A percentile compares a stretch with the other conserved stretches of the same genome.
Evolutionary conservation across 1,140 invertebrate species (phyloP).

Genomic region (Gonatopus flavifemur): DNA sequence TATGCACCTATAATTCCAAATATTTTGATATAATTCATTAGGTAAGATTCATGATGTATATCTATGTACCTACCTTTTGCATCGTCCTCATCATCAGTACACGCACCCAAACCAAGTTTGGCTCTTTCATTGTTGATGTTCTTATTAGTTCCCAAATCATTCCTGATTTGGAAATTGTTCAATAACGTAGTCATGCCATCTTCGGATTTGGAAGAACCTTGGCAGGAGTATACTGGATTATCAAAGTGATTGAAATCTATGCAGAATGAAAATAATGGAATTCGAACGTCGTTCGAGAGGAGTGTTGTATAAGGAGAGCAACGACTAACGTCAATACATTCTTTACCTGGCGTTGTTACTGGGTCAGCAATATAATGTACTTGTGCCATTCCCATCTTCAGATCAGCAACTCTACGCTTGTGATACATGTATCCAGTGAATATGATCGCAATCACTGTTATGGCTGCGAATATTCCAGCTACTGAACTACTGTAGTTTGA

Average conservation of each 20-base stretch:
- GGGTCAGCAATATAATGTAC: slow-evolving; percentile 86
- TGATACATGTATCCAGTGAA: slow-evolving; percentile 74
- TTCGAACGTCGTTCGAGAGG: not conserved
- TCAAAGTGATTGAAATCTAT: slow-evolving; percentile 87
- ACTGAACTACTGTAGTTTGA: slow-evolving; percentile 61
- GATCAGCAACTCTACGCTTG: slow-evolving; percentile 71
- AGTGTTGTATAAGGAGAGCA: not conserved
- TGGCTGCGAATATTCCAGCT: slow-evolving; percentile 66
- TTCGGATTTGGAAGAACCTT: slow-evolving; percentile 61
- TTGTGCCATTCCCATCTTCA: slow-evolving; percentile 84
- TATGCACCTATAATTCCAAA: slow-evolving; percentile 54
- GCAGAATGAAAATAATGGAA: slow-evolving; percentile 13
- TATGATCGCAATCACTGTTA: slow-evolving; percentile 68
- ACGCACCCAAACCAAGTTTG: slow-evolving; percentile 36
- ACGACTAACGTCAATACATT: not conserved
- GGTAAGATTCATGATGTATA: slow-evolving; percentile 31
- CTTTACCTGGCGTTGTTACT: slow-evolving; percentile 63
- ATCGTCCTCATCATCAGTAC: slow-evolving; percentile 55
- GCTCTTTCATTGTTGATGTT: slow-evolving; percentile 46
- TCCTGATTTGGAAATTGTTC: slow-evolving; percentile 64
- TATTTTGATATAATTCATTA: no score
- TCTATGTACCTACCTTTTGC: slow-evolving; percentile 50
- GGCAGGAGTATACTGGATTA: slow-evolving; percentile 87
- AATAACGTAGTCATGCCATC: slow-evolving; percentile 63
- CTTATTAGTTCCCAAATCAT: slow-evolving; percentile 68